Evolutionary conservation across 1,140 invertebrate genomes (phyloP).

Genomic region (Penaeus indicus): DNA sequence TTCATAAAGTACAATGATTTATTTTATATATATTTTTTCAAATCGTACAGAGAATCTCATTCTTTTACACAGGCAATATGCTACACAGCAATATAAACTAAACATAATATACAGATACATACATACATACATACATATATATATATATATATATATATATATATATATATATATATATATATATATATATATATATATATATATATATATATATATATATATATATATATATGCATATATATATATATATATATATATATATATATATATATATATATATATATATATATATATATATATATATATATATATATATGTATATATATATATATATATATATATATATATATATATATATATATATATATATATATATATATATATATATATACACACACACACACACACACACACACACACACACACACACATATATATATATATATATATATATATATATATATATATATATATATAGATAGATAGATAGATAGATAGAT

Average conservation of each 20-base stretch:
- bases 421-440: background rate
- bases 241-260: conserved; percentile 22
- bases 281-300: background rate
- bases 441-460: background rate
- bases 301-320: background rate
- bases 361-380: conserved; percentile 19
- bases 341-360: conserved; percentile 8
- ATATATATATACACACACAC: conserved; percentile 6
- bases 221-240: conserved; percentile 17
- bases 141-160: too few relatives aligned
- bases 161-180: too few relatives aligned
- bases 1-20: too few relatives aligned
- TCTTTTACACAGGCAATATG: too few relatives aligned
- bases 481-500: background rate
- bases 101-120: too few relatives aligned
- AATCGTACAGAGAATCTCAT: too few relatives aligned
- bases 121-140: too few relatives aligned
- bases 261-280: background rate
- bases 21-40: too few relatives aligned
- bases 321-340: background rate
- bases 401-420: background rate
- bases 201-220: background rate
- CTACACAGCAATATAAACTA: too few relatives aligned
- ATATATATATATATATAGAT: background rate
- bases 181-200: too few relatives aligned